phyloP scores from a whole-genome alignment of 2,888 invertebrate genomes.

The Pollenia amentaria region DNA sequence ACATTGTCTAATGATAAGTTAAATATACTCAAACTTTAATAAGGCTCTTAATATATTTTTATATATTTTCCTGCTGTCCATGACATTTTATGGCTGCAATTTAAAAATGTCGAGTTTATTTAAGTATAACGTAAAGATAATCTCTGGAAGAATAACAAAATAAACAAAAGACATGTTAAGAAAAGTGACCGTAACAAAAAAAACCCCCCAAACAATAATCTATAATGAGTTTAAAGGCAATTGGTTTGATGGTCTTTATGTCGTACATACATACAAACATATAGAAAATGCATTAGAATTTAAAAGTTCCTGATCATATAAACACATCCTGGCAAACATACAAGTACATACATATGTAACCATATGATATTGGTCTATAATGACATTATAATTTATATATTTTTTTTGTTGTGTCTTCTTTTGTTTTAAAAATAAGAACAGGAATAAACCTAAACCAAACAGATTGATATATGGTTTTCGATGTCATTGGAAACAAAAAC shows the following conservation, averaged over 20 bases:
- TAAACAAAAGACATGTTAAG: slow-evolving; percentile 81
- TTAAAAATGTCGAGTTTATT: slow-evolving; percentile 69
- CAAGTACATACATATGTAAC: slow-evolving; percentile 20
- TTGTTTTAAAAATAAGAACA: slow-evolving; percentile 42
- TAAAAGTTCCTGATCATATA: slow-evolving; percentile 22
- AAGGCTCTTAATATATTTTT: not conserved
- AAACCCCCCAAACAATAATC: slow-evolving; percentile 43
- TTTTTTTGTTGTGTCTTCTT: slow-evolving; percentile 44
- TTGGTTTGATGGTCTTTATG: slow-evolving; percentile 20
- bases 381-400: slow-evolving; percentile 83
- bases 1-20: too few species aligned
- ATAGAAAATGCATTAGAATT: slow-evolving; percentile 54
- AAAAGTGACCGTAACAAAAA: slow-evolving; percentile 78
- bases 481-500: slow-evolving; percentile 71
- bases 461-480: slow-evolving; percentile 74
- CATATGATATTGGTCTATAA: slow-evolving; percentile 78
- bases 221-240: slow-evolving; percentile 58
- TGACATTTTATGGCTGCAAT: slow-evolving; percentile 45
- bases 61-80: not conserved
- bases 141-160: slow-evolving; percentile 78
- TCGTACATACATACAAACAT: not conserved
- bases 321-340: slow-evolving; percentile 21
- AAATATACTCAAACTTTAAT: slow-evolving; percentile 15
- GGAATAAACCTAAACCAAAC: slow-evolving; percentile 66
- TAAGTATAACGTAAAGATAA: slow-evolving; percentile 81